Conservation (phyloP, 2,113 vertebrate species). For the Pardalotus punctatus region DNA sequence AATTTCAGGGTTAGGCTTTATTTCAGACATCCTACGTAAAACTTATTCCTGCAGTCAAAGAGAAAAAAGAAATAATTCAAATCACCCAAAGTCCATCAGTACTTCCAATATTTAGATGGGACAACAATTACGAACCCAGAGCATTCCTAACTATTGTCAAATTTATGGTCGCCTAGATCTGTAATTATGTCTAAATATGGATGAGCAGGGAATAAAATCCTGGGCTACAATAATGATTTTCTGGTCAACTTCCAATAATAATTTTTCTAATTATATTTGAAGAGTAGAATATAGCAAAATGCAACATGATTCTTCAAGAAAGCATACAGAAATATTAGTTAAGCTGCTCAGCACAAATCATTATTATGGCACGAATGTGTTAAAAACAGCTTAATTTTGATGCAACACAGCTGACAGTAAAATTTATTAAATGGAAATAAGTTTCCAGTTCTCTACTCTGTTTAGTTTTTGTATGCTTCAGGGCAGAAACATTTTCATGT, state of each 20-base stretch:
- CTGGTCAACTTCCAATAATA: not conserved
- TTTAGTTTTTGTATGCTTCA: not conserved
- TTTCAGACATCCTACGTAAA: not conserved
- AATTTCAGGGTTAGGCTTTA: not conserved
- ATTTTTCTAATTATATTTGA: not conserved
- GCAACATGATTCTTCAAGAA: not conserved
- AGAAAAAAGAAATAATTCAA: not conserved
- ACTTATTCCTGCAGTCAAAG: not conserved
- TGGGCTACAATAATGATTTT: not conserved
- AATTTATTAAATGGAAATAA: not conserved
- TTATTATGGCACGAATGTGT: not conserved
- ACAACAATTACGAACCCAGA: not conserved
- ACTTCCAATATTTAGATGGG: not conserved
- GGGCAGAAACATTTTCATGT: not conserved
- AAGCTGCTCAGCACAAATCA: not conserved
- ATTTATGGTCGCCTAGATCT: not conserved
- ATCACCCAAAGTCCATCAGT: not conserved
- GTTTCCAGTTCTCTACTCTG: not conserved
- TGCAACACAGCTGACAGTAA: not conserved
- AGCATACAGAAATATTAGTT: not conserved
- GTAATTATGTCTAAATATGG: fast-evolving
- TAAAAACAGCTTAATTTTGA: not conserved
- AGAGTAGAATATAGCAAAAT: not conserved
- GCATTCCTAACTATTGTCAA: not conserved
- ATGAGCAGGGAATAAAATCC: not conserved